Percentiles rank a stretch among this genome's conserved stretches.
Evolutionary conservation across 2,797 vertebrate species (phyloP).

Genomic region (Sebastes iracundus): DNA sequence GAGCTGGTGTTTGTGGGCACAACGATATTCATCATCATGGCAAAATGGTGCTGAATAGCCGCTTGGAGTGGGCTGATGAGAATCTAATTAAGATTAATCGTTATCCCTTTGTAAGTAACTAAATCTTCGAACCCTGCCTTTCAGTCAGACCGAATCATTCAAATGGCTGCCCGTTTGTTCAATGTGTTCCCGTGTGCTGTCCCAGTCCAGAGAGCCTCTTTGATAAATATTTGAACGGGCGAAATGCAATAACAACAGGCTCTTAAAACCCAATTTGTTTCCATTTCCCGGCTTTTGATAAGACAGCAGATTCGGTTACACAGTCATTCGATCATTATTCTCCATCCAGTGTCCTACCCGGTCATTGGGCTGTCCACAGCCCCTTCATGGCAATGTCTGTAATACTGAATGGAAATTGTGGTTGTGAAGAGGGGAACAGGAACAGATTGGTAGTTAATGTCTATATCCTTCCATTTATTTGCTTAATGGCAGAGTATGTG

Average conservation of each 20-base stretch:
- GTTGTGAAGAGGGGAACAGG: not conserved
- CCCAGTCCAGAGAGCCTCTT: constrained; percentile 30
- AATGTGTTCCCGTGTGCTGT: constrained; percentile 12
- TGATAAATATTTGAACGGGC: constrained; percentile 67
- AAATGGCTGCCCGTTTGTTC: constrained; percentile 25
- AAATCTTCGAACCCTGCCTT: constrained; percentile 35
- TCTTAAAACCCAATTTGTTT: constrained; percentile 68
- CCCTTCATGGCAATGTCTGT: constrained; percentile 22
- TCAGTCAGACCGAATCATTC: constrained; percentile 33
- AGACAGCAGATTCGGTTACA: constrained; percentile 61
- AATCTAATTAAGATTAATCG: constrained; percentile 58
- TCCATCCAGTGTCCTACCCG: constrained; percentile 22
- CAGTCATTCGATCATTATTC: constrained; percentile 49
- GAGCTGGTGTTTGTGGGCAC: constrained; percentile 42
- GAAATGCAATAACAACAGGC: constrained; percentile 64
- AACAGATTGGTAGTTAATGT: constrained; percentile 25
- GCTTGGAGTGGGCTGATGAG: constrained; percentile 46
- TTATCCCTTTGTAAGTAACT: constrained; percentile 26
- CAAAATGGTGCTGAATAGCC: constrained; percentile 46
- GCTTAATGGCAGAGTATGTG: constrained; percentile 8
- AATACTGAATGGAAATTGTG: constrained; percentile 31
- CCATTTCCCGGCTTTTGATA: constrained; percentile 65
- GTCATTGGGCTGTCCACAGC: constrained; percentile 26
- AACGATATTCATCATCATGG: constrained; percentile 43
- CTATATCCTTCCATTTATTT: not conserved